Evolutionary conservation across 2,888 invertebrate species (phyloP).

Genomic region (Latrodectus hesperus): DNA sequence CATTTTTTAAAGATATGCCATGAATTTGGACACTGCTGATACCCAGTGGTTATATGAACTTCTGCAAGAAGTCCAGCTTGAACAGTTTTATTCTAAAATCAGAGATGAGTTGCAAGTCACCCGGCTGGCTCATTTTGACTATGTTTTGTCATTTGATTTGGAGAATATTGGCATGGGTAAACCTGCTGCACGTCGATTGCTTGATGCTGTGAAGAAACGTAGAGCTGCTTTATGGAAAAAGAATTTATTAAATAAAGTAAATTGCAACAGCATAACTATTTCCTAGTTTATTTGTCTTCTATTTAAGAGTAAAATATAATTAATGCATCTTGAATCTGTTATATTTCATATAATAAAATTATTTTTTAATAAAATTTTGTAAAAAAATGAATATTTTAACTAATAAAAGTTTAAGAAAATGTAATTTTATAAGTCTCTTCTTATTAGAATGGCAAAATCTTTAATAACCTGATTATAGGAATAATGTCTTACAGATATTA

Average conservation of each 20-base stretch:
- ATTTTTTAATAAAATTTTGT: too few relatives aligned
- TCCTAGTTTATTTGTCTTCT: too few relatives aligned
- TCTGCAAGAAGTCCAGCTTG: slow-evolving; percentile 90
- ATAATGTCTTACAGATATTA: too few relatives aligned
- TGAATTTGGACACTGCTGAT: slow-evolving; percentile 68
- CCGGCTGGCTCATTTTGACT: slow-evolving; percentile 94
- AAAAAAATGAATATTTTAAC: too few relatives aligned
- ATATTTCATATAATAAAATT: too few relatives aligned
- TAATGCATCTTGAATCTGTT: too few relatives aligned
- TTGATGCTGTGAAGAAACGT: slow-evolving; percentile 93
- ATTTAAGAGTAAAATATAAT: too few relatives aligned
- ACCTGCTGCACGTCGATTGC: slow-evolving; percentile 90
- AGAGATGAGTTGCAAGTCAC: slow-evolving; percentile 94
- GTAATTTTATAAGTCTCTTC: too few relatives aligned
- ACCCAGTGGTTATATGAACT: slow-evolving; percentile 88
- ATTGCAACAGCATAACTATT: neutral
- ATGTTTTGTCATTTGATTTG: slow-evolving; percentile 95
- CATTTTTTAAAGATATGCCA: slow-evolving; percentile 21
- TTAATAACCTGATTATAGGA: too few relatives aligned
- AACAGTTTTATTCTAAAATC: slow-evolving; percentile 91
- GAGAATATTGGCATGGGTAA: slow-evolving; percentile 95
- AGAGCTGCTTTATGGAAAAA: slow-evolving; percentile 73
- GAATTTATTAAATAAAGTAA: slow-evolving; percentile 68
- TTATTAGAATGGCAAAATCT: too few relatives aligned
- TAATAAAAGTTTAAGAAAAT: too few relatives aligned